Conservation (phyloP, 2,797 vertebrate genomes). For the Fratercula arctica region DNA sequence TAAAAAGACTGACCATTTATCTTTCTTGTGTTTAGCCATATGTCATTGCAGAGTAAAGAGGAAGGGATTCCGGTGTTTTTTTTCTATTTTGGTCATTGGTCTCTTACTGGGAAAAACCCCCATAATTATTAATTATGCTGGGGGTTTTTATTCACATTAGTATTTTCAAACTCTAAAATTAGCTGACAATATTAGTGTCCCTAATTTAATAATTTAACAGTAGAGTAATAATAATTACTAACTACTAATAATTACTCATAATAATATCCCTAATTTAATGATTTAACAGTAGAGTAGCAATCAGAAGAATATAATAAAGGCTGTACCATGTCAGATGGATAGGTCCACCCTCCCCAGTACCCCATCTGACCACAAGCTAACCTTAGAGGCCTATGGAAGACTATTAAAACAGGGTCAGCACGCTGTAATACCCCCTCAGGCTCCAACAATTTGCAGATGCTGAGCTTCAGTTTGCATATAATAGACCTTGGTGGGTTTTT, state of each 20-base stretch:
- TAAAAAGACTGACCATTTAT: background rate
- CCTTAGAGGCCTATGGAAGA: background rate
- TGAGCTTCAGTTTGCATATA: background rate
- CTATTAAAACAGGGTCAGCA: background rate
- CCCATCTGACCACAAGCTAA: background rate
- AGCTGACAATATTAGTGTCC: background rate
- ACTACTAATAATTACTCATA: too few species aligned
- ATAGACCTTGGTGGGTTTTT: background rate
- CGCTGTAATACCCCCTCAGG: background rate
- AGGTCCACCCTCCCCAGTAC: background rate
- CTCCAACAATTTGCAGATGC: background rate
- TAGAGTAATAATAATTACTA: background rate
- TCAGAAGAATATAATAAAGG: background rate
- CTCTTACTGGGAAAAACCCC: background rate
- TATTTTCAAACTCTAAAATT: background rate
- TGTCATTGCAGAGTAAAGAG: background rate
- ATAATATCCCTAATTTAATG: background rate
- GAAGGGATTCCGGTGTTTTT: background rate
- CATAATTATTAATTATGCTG: background rate
- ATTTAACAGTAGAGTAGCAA: background rate
- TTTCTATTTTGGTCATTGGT: background rate
- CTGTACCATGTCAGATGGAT: background rate
- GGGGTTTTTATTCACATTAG: background rate
- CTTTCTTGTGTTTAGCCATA: background rate
- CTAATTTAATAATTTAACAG: background rate